Percentiles rank a stretch among this genome's conserved stretches.
phyloP scores from a whole-genome alignment of 2,888 invertebrate genomes.

The Abscondita cerata region DNA sequence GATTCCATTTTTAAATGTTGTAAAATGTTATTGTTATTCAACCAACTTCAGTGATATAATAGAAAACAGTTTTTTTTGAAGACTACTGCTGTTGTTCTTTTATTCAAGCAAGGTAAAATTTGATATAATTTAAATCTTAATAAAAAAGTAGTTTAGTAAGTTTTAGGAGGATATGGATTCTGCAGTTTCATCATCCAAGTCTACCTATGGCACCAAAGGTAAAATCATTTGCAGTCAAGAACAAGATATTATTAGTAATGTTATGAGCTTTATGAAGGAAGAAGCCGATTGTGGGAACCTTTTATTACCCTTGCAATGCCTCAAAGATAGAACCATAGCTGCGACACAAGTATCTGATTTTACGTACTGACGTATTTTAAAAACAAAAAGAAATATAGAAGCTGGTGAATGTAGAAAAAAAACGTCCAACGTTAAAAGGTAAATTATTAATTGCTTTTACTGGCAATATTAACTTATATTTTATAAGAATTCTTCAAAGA shows the following conservation, averaged over 20 bases:
- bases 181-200: background rate
- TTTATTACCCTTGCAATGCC: background rate
- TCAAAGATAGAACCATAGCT: background rate
- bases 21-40: no score
- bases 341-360: constrained; percentile 9
- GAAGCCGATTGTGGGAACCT: background rate
- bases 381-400: background rate
- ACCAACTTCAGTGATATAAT: no score
- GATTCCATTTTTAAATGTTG: no score
- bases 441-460: no score
- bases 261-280: constrained; percentile 4
- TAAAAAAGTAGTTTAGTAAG: background rate
- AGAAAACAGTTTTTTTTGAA: no score
- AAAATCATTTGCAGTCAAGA: constrained; percentile 1
- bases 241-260: constrained; percentile 6
- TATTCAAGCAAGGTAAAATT: no score
- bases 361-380: background rate
- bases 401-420: background rate
- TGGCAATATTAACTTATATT: no score
- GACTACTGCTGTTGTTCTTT: no score
- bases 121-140: no score
- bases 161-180: background rate
- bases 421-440: no score
- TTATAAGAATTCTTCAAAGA: no score
- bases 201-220: background rate